phyloP scores from a whole-genome alignment of 1,140 invertebrate species.

The Papilio aristodemus region DNA sequence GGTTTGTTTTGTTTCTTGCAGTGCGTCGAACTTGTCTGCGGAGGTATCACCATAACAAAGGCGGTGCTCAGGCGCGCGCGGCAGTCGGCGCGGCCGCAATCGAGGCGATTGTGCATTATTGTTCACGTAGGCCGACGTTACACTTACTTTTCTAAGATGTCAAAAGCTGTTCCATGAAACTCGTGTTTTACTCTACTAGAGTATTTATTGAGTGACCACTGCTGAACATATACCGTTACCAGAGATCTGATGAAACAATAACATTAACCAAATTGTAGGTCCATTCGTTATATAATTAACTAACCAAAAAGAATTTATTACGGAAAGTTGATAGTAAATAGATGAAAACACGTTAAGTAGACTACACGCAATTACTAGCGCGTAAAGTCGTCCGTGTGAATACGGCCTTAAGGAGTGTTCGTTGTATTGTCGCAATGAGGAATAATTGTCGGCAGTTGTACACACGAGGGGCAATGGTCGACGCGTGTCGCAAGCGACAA shows the following conservation, averaged over 20 bases:
- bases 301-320: background rate
- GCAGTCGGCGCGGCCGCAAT: constrained; percentile 68
- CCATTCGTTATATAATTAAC: background rate
- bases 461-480: constrained; percentile 57
- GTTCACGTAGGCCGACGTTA: constrained; percentile 43
- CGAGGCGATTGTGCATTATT: constrained; percentile 70
- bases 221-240: too few relatives aligned
- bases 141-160: background rate
- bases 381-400: constrained; percentile 7
- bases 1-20: constrained; percentile 61
- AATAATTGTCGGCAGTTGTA: constrained; percentile 56
- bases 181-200: background rate
- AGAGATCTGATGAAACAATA: background rate
- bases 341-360: background rate
- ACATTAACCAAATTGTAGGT: background rate
- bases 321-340: background rate
- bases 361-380: background rate
- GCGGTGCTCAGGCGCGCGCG: constrained; percentile 59
- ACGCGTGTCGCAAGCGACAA: constrained; percentile 51
- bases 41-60: constrained; percentile 74
- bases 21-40: constrained; percentile 58
- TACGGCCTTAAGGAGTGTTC: constrained; percentile 42
- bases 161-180: background rate
- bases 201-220: too few relatives aligned
- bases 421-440: constrained; percentile 53